A percentile compares a stretch with the other conserved stretches of the same genome.
Evolutionary conservation across 1,140 invertebrate genomes (phyloP).

Genomic region (Gryllus bimaculatus): DNA sequence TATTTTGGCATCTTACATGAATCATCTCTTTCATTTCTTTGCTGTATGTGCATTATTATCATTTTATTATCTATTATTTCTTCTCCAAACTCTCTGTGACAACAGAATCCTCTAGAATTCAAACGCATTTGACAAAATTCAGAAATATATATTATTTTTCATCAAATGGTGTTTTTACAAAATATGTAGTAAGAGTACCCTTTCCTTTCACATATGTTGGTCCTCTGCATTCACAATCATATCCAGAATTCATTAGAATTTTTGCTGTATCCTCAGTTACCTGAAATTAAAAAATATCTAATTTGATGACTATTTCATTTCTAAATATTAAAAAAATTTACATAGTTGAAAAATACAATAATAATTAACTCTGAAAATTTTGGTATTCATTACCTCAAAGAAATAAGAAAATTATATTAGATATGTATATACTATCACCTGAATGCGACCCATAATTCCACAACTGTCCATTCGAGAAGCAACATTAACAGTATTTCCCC

Average conservation of each 20-base stretch:
- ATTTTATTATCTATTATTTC: not conserved
- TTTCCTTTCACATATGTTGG: slow-evolving; percentile 90
- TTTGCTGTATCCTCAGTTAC: slow-evolving; percentile 83
- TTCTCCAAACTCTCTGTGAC: not conserved
- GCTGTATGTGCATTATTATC: not conserved
- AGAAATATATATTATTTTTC: slow-evolving; percentile 30
- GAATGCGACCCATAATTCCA: slow-evolving; percentile 75
- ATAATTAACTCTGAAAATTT: not conserved
- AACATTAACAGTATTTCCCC: slow-evolving; percentile 97
- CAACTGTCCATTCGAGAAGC: slow-evolving; percentile 94
- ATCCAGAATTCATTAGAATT: slow-evolving; percentile 71
- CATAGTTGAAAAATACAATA: not conserved
- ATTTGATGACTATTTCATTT: not conserved
- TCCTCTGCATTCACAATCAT: slow-evolving; percentile 76
- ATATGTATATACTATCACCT: slow-evolving; percentile 40
- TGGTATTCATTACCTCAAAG: not conserved
- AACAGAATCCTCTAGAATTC: not conserved
- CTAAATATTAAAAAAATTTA: not conserved
- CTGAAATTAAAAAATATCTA: slow-evolving; percentile 28
- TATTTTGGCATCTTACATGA: too few species aligned
- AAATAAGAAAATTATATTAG: slow-evolving; percentile 11
- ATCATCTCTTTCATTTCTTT: too few species aligned
- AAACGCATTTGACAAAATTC: not conserved
- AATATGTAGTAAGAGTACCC: slow-evolving; percentile 84
- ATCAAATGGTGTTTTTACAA: slow-evolving; percentile 72